Evolutionary conservation across 2,888 invertebrate genomes (phyloP).

Genomic region (Merodon equestris): DNA sequence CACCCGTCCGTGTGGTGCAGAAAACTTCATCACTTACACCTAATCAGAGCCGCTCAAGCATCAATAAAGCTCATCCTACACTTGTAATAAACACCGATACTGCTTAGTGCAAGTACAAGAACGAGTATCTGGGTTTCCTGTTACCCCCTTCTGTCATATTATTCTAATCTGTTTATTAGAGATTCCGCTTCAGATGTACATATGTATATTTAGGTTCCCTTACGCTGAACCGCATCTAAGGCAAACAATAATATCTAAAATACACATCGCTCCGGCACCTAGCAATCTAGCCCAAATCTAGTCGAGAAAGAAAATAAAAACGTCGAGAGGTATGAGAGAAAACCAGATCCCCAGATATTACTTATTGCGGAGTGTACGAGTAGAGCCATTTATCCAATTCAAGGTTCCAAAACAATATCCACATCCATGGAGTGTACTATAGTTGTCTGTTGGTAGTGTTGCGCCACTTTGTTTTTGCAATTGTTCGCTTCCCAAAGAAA

Average conservation of each 20-base stretch:
- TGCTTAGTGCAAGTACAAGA: constrained; percentile 12
- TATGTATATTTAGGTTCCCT: neutral
- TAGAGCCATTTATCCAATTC: constrained; percentile 61
- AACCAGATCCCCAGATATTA: constrained; percentile 50
- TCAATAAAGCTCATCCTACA: constrained; percentile 63
- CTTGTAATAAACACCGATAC: constrained; percentile 59
- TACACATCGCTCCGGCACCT: neutral
- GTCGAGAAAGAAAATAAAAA: constrained; percentile 25
- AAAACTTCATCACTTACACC: constrained; percentile 65
- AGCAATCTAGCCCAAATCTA: constrained; percentile 30
- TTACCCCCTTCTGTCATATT: constrained; percentile 3
- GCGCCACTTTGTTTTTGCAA: constrained; percentile 22
- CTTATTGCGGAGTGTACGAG: constrained; percentile 41
- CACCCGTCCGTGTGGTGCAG: constrained; percentile 4
- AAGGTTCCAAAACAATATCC: constrained; percentile 56
- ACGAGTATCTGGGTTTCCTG: neutral
- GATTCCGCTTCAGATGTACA: constrained; percentile 16
- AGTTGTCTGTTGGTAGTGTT: no score
- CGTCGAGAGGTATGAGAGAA: constrained; percentile 25
- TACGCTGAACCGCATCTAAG: constrained; percentile 37
- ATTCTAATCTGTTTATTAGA: constrained; percentile 50
- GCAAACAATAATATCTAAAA: constrained; percentile 12
- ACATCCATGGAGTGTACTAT: neutral
- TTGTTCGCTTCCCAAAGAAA: constrained; percentile 28
- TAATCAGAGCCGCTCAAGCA: constrained; percentile 62